Base-by-base conservation (phyloP, 2,888 invertebrate genomes). In the Pherbina coryleti region DNA sequence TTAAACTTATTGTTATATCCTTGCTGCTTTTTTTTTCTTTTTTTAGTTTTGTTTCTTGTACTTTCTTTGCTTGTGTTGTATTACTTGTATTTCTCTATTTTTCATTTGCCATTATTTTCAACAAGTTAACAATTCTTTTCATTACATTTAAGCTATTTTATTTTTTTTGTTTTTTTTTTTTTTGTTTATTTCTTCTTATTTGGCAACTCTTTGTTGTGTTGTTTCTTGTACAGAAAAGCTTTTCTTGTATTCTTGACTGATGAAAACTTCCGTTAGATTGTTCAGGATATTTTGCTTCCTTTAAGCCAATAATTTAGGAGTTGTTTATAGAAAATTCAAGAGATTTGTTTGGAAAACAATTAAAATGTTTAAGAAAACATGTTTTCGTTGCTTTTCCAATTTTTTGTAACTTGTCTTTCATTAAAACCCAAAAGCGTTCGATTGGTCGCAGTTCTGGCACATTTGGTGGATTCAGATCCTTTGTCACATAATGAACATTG, bases 61-160 rank as follows among this genome's bases (percentile, higher is more conserved):
- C 22, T 55, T 57, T 57, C n/a, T 25, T 72, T 72, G 9, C 60
- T 66, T 51, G 5, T 66, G 17, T 37, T 31, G 37, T n/a, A 22
- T 25, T 28, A 25, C 25, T 28, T 60, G 9, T 60, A 25, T 60
- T 25, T 25, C 19, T 60, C 2, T 44, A 44, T 60, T 25, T 60
- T 60, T 25, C 22, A 22, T 22, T 28, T 22, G 11, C 25, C 25
- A 60, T 22, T 67, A 34, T 44, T 51, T 51, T 49, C 53, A 25
- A 25, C 17, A 51, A 69, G 22, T 69, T 69, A 69, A 17, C 49
- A 69, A 69, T 69, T 69, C 28, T n/a, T 64, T 74, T 74, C 74
- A 74, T 74, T 74, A 66, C 66, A 74, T 74, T 74, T 64, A 53
- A 64, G 64, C 62, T 2, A 17, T 37, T 73, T 62, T 37, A 62